Base-by-base conservation (phyloP, 2,888 invertebrate genomes). In the Ceramica pisi region DNA sequence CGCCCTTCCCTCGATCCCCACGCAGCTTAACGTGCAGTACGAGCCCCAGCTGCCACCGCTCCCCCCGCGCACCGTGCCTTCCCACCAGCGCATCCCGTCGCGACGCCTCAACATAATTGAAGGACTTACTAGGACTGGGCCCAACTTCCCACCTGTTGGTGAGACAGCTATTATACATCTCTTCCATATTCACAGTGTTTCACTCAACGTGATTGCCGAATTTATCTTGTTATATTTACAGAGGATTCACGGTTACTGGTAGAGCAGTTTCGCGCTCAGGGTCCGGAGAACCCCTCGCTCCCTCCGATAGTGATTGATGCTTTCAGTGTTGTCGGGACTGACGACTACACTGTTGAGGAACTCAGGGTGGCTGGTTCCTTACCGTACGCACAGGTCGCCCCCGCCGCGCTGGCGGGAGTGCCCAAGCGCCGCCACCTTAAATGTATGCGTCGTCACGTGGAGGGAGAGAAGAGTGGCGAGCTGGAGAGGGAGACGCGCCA, bases 241-340 rank as follows among this genome's bases (percentile, higher is more conserved):
- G 94, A 83, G 19, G 84, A 91, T 31, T 90, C 94, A 0, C 78
- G 78, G 68, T 81, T 89, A 63, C 85, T 94, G 50, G 80, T 94
- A 64, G 87, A 90, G 84, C 76, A 90, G 81, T 94, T 91, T 88
- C 90, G 84, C 9, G 87, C 80, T 59, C 92, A 93, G 74, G 71
- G 67, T 64, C 90, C 92, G 0, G 59, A 67, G 1, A 80, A 89
- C 8, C 92, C 93, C 1, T 80, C 85, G 31, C 83, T 92, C 56
- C 94, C 94, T 19, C 93, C 94, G 1, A 87, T 87, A 51, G 80
- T 93, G n/a, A 85, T 90, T 44, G 87, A 90, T 31, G 87, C 88
- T 46, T 74, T 83, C 21, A 59, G 61, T 77, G 71, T 72, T 68
- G 72, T 73, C 59, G 71, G 75, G 26, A 59, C 68, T 12, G 77